Percentiles rank a stretch among this genome's conserved stretches.
Evolutionary conservation across 2,888 invertebrate species (phyloP).

Genomic region (Campoletis raptor): DNA sequence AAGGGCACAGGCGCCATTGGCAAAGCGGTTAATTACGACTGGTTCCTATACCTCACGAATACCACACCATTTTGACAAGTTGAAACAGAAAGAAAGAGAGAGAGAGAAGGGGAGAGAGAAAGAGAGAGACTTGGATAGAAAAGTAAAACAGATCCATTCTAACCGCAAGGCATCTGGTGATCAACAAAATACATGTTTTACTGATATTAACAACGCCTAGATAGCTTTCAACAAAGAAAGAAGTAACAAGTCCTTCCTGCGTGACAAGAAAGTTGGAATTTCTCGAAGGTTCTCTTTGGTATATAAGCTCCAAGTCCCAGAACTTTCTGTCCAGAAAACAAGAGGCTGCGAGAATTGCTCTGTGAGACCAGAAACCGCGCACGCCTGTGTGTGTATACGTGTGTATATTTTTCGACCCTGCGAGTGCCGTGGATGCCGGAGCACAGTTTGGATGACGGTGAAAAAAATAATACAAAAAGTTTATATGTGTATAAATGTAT

Average conservation of each 20-base stretch:
- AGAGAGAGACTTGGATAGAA: slow-evolving; percentile 1
- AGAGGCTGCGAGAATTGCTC: slow-evolving; percentile 56
- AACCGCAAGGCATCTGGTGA: slow-evolving; percentile 46
- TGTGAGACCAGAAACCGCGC: not conserved
- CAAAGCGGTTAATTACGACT: slow-evolving; percentile 75
- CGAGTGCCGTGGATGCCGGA: slow-evolving; percentile 75
- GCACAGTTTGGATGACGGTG: slow-evolving; percentile 74
- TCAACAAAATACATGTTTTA: slow-evolving; percentile 57
- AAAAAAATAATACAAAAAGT: slow-evolving; percentile 60
- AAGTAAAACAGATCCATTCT: not conserved
- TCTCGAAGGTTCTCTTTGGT: slow-evolving; percentile 58
- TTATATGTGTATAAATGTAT: slow-evolving; percentile 16
- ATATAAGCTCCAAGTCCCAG: slow-evolving; percentile 39
- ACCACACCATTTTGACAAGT: slow-evolving; percentile 32
- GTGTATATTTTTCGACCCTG: slow-evolving; percentile 21
- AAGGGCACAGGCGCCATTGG: slow-evolving; percentile 73
- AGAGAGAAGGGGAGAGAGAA: too few relatives aligned
- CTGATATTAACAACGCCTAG: slow-evolving; percentile 63
- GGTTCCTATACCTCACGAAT: slow-evolving; percentile 45
- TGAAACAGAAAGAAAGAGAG: not conserved
- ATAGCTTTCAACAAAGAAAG: slow-evolving; percentile 53
- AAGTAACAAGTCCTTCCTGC: slow-evolving; percentile 54
- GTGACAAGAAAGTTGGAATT: slow-evolving; percentile 76
- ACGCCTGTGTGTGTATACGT: slow-evolving; percentile 4
- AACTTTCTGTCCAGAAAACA: slow-evolving; percentile 65